A percentile compares a stretch with the other conserved stretches of the same genome.
Conservation (phyloP, 2,113 vertebrate species). For the Alethe castanea region DNA sequence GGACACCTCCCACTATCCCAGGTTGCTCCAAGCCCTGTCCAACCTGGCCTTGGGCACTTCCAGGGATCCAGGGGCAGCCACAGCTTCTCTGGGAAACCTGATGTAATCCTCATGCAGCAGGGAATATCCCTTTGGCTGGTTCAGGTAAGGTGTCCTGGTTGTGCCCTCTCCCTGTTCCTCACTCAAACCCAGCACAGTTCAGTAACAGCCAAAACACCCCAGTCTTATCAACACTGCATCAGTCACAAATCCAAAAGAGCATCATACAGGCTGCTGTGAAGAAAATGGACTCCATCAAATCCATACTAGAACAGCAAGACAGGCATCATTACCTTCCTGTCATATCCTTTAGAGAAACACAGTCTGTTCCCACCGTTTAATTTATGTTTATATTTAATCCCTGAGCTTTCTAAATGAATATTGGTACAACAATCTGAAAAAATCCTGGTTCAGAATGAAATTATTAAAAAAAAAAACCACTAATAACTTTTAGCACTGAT, state of each 20-base stretch:
- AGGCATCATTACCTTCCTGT: neutral
- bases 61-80: neutral
- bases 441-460: neutral
- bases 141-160: neutral
- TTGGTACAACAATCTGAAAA: neutral
- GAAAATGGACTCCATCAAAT: neutral
- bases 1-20: neutral
- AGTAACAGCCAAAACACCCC: neutral
- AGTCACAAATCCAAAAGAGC: neutral
- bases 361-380: neutral
- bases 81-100: neutral
- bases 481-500: neutral
- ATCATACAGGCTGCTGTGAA: neutral
- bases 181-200: neutral
- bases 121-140: neutral
- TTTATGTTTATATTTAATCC: neutral
- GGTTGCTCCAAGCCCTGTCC: fast-evolving
- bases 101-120: neutral
- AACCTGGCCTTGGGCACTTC: fast-evolving
- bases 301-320: neutral
- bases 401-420: neutral
- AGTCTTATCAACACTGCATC: neutral
- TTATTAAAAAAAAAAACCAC: neutral
- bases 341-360: neutral
- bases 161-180: neutral